A percentile compares a stretch with the other conserved stretches of the same genome.
Conservation (phyloP, 2,888 invertebrate genomes). For the Ephialtes manifestator region DNA sequence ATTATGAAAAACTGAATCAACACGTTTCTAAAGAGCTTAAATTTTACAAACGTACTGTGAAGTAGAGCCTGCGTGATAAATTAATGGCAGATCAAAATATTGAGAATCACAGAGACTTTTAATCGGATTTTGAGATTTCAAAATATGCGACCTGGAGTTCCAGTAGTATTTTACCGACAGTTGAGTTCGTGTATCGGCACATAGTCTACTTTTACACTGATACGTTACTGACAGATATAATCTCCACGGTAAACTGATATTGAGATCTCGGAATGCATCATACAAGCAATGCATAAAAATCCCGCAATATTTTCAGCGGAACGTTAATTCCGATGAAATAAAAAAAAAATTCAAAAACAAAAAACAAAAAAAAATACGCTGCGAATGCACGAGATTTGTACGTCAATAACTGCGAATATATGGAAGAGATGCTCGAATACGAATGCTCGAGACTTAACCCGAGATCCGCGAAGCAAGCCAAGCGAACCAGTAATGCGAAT, state of each 20-base stretch:
- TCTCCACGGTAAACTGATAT: not conserved
- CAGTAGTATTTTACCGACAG: not conserved
- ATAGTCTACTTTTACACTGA: not conserved
- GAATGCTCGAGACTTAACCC: not conserved
- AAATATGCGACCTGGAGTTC: too few relatives aligned
- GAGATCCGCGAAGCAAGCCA: slow-evolving; percentile 21
- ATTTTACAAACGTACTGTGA: too few relatives aligned
- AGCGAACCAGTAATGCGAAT: slow-evolving; percentile 45
- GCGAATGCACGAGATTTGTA: not conserved
- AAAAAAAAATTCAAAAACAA: not conserved
- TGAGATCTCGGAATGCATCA: not conserved
- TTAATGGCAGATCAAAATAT: too few relatives aligned
- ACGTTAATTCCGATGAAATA: not conserved
- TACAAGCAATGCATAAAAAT: not conserved
- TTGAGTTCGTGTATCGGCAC: not conserved
- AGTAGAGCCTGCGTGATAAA: too few relatives aligned
- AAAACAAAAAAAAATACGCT: not conserved
- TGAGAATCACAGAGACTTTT: too few relatives aligned
- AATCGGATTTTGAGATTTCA: too few relatives aligned
- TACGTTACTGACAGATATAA: not conserved
- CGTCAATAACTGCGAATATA: slow-evolving; percentile 3
- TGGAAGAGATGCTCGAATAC: not conserved
- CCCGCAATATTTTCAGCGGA: not conserved
- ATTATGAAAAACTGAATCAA: too few relatives aligned
- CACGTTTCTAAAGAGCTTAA: too few relatives aligned